Evolutionary conservation across 2,113 vertebrate genomes (phyloP), one percentile per base, ranked within the genome.

Genomic region (Ictidomys tridecemlineatus): DNA sequence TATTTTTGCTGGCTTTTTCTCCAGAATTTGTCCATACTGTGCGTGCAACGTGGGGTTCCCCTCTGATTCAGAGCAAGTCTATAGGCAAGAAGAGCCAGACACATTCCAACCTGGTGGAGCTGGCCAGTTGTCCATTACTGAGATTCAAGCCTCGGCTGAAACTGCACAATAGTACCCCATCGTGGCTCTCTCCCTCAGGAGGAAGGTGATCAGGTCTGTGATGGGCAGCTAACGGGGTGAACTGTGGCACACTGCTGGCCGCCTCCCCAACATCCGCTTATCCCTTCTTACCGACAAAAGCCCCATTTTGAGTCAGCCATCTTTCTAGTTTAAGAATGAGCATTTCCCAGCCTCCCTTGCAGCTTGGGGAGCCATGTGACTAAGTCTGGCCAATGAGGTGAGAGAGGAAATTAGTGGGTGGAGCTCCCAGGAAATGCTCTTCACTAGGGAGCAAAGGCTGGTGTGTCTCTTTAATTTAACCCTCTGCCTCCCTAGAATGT

Each of bases 31-130:
- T 28, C 58, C 39, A 1, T 1, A 6, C 24, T 34, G 32, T 0
- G 17, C 0, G 1, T 1, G 18, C 20, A 24, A 2, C 0, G 20
- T 8, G 51, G 61, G 30, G 2, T 14, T 61, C 63, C 28, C 45
- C 83, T 83, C 63, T 67, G 74, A 73, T 42, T 89, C 24, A 28
- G 37, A 39, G 2, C 32, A 48, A 65, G 67, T 34, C 18, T 26
- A 56, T 0, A 58, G 84, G 34, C n/a, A 61, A 5, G 17, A 86
- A 76, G 34, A 78, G 48, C 42, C 53, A 61, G 53, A 69, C n/a
- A 42, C 18, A 20, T 17, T 70, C 85, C 37, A 39, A 34, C 61
- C 34, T 37, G 42, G 61, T 1, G 2, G 56, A 61, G 51, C 4
- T 20, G 79, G 51, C 45, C 18, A 12, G 87, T 18, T 34, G 58